These are phyloP conservation scores for Leptodactylus fallax DNA, from an alignment of 2,797 vertebrate genomes.

Conservation along the genomic window DNA sequence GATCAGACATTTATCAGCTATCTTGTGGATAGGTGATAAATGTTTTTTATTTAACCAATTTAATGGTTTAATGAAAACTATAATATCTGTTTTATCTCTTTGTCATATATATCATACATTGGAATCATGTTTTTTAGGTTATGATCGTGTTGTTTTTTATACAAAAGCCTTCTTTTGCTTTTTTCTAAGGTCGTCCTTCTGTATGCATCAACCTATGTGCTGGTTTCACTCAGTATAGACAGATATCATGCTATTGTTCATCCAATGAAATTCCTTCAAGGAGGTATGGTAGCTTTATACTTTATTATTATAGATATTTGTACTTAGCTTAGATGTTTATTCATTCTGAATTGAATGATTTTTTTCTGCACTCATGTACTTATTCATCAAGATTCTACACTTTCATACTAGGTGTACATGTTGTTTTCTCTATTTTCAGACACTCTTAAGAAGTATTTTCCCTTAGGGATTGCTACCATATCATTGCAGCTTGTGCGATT, in stretches of 20 bases:
- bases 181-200: conserved; percentile 77
- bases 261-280: conserved; percentile 81
- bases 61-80: too few species aligned
- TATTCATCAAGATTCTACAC: background rate
- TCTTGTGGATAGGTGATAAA: too few species aligned
- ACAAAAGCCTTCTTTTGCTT: background rate
- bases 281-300: conserved; percentile 72
- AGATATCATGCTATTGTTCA: conserved; percentile 79
- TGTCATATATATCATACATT: too few species aligned
- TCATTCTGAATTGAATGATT: background rate
- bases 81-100: too few species aligned
- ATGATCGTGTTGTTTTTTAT: too few species aligned
- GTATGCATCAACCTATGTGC: conserved; percentile 78
- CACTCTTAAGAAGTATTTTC: background rate
- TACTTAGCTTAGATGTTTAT: background rate
- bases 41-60: too few species aligned
- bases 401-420: background rate
- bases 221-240: conserved; percentile 80
- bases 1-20: too few species aligned
- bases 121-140: too few species aligned
- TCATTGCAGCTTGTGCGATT: background rate
- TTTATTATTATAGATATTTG: background rate
- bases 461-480: background rate
- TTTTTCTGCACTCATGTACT: background rate
- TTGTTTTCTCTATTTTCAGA: background rate